These are phyloP conservation scores for Aphodius sticticus DNA, from an alignment of 2,888 invertebrate genomes.

Conservation along the genomic window DNA sequence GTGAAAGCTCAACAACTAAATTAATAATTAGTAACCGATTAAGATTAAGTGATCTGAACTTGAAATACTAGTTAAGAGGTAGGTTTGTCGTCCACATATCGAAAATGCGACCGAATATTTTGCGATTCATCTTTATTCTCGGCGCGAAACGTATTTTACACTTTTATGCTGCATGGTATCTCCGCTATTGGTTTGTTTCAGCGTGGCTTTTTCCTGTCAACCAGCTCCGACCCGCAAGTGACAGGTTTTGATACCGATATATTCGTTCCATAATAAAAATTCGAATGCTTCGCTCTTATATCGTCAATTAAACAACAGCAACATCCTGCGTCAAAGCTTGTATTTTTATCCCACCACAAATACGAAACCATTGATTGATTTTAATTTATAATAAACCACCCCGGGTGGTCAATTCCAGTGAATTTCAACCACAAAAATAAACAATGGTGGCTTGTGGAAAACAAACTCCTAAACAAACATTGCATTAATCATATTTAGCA, in stretches of 20 bases:
- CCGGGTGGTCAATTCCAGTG: neutral
- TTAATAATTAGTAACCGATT: neutral
- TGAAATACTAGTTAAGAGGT: neutral
- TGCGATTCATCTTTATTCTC: neutral
- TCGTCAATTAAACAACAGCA: no score
- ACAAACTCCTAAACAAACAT: neutral
- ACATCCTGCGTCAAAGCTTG: neutral
- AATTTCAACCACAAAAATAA: neutral
- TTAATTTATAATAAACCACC: slow-evolving; percentile 4
- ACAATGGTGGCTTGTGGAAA: neutral
- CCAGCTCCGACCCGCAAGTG: neutral
- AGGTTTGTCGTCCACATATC: neutral
- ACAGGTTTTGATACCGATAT: neutral
- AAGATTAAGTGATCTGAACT: neutral
- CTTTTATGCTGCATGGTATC: neutral
- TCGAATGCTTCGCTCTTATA: neutral
- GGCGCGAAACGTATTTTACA: neutral
- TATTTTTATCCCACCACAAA: neutral
- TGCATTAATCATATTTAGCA: neutral
- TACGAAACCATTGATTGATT: neutral
- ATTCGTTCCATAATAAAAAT: neutral
- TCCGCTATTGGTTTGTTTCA: neutral
- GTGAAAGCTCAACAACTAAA: neutral
- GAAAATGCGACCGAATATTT: neutral
- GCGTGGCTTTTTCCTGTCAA: neutral